Base-by-base conservation (phyloP, 1,140 invertebrate genomes). In the Ephestia elutella region DNA sequence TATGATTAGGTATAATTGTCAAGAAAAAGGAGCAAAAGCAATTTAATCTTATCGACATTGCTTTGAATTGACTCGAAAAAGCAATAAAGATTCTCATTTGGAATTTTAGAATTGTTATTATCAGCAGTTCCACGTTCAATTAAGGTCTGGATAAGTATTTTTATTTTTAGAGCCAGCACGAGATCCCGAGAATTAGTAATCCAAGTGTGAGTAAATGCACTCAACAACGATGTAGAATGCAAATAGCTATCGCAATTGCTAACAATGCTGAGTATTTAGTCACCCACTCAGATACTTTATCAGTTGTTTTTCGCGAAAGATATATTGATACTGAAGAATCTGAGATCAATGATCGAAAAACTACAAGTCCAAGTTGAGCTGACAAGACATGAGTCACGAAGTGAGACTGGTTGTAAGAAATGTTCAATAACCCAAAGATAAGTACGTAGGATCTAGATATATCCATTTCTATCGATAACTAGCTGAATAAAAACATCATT, bases 181-280 rank as follows among this genome's bases (percentile, higher is more conserved):
- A n/a, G 20, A 54, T 57, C 55, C 21, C 35, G 49, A 38, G 59
- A 62, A 65, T 61, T 63, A 20, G 54, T 57, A 58, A 56, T 57
- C 15, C 48, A 50, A 44, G 75, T 73, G 70, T 70, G 75, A 63
- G 72, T 71, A 57, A 67, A 61, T 62, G 62, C 56, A 65, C 65
- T 71, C 51, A 57, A 68, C 54, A 71, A 66, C 38, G 56, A 48
- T 60, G 61, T 62, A 56, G 64, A 73, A 78, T 75, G 72, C 70
- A 70, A 78, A 75, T 78, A 66, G 56, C 50, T 62, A 51, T 66
- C n/a, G 65, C 60, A 69, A 70, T 62, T 57, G 61, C 60, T 65
- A 57, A 63, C 50, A 21, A 53, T 8, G 65, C 63, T 63, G 1
- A 59, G 57, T 4, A 50, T 58, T 17, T 53, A 59, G 15, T 54